Percentiles rank a stretch among this genome's conserved stretches.
Conservation (phyloP, 2,797 vertebrate genomes). For the Cyclura pinguis region DNA sequence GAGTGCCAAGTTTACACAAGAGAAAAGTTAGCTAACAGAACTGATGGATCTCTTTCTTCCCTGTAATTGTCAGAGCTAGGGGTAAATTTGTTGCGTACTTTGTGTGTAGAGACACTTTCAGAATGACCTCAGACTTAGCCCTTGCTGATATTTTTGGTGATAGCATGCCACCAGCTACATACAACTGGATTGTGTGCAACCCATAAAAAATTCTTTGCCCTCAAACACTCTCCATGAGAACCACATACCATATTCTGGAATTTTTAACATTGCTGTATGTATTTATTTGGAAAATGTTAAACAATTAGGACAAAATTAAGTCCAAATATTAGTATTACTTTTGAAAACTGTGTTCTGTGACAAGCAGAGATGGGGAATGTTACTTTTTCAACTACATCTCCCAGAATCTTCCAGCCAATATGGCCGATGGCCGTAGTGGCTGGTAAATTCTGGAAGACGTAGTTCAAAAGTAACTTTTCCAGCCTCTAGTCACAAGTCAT, state of each 20-base stretch:
- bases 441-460: too few relatives aligned
- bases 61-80: constrained; percentile 72
- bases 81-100: constrained; percentile 51
- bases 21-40: constrained; percentile 75
- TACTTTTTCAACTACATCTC: too few relatives aligned
- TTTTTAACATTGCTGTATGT: too few relatives aligned
- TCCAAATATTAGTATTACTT: constrained; percentile 5
- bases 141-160: constrained; percentile 47
- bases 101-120: constrained; percentile 63
- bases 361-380: too few relatives aligned
- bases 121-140: constrained; percentile 67
- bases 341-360: background rate
- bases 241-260: background rate
- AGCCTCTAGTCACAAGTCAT: background rate
- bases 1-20: constrained; percentile 77
- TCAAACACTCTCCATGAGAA: constrained; percentile 4
- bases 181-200: background rate
- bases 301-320: background rate
- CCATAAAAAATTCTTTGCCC: constrained; percentile 34
- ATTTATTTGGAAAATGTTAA: constrained; percentile 4
- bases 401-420: too few relatives aligned
- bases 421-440: too few relatives aligned
- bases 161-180: background rate
- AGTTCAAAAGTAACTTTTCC: too few relatives aligned
- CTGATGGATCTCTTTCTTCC: constrained; percentile 71